phyloP scores from a whole-genome alignment of 2,113 vertebrate species.

The Theristicus caerulescens region DNA sequence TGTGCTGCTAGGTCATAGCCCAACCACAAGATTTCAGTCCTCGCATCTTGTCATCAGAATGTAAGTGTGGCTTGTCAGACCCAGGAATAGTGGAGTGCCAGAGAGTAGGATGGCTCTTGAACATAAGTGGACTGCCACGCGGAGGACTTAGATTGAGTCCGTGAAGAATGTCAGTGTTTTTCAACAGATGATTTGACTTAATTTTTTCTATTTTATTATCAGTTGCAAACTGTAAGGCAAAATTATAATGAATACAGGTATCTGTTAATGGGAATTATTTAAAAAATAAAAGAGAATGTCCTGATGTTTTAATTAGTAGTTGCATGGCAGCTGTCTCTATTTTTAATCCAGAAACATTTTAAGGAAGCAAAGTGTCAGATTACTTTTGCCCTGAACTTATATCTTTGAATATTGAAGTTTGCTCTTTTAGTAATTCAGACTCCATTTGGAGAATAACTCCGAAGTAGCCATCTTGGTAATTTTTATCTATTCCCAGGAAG shows the following conservation, averaged over 20 bases:
- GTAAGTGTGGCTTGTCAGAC: background rate
- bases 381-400: background rate
- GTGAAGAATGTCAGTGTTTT: background rate
- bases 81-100: background rate
- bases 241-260: background rate
- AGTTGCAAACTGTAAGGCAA: background rate
- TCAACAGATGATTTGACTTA: background rate
- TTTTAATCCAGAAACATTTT: background rate
- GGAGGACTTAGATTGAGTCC: fast-evolving
- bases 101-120: background rate
- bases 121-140: fast-evolving
- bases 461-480: background rate
- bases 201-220: background rate
- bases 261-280: background rate
- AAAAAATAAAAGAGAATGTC: background rate
- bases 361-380: background rate
- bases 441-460: background rate
- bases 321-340: background rate
- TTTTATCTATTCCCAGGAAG: background rate
- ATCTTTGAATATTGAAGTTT: background rate
- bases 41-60: background rate
- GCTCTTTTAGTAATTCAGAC: background rate
- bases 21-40: background rate
- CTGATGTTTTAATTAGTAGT: background rate
- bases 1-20: background rate